Evolutionary conservation across 2,113 vertebrate genomes (phyloP).

Genomic region (Bubo scandiacus): DNA sequence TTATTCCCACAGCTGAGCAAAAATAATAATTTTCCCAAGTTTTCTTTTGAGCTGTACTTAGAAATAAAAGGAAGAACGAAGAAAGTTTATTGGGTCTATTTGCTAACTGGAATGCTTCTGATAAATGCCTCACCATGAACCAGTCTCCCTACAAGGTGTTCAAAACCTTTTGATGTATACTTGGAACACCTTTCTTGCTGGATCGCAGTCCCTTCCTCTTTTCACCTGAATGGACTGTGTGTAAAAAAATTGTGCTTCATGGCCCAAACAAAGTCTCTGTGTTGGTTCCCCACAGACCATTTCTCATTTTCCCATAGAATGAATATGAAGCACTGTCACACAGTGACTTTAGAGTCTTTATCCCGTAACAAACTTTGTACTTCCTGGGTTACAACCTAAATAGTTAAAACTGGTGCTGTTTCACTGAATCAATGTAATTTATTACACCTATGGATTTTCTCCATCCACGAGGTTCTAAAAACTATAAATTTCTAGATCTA

Average conservation of each 20-base stretch:
- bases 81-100: background rate
- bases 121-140: background rate
- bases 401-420: background rate
- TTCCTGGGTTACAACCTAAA: background rate
- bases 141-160: background rate
- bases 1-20: background rate
- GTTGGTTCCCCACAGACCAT: background rate
- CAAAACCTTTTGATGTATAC: background rate
- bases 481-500: background rate
- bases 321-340: background rate
- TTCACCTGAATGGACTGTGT: background rate
- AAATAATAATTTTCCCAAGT: background rate
- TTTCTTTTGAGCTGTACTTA: background rate
- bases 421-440: background rate
- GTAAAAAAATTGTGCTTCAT: background rate
- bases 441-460: background rate
- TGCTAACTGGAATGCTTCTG: background rate
- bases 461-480: background rate
- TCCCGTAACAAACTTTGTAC: background rate
- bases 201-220: background rate
- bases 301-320: background rate
- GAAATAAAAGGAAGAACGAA: background rate
- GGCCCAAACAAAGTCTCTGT: background rate
- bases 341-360: background rate
- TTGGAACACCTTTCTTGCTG: background rate